Conservation (phyloP, 2,888 invertebrate species). For the Agonum fuliginosum region DNA sequence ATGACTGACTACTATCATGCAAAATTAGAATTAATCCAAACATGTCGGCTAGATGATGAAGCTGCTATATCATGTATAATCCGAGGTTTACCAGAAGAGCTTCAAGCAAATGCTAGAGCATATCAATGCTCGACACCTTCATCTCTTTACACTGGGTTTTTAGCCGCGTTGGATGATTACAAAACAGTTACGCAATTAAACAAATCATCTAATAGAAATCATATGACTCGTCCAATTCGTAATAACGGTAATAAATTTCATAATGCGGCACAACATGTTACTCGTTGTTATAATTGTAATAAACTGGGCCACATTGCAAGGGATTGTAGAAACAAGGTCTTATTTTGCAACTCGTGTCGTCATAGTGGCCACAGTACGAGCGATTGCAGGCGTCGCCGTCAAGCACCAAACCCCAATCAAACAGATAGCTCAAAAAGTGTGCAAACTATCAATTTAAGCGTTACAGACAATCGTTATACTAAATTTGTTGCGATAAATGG, state of each 20-base stretch:
- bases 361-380: neutral
- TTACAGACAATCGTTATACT: neutral
- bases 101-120: conserved; percentile 61
- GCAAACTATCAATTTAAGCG: neutral
- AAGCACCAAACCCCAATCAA: neutral
- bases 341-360: neutral
- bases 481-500: neutral
- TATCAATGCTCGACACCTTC: conserved; percentile 15
- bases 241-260: neutral
- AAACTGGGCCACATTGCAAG: neutral
- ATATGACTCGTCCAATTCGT: neutral
- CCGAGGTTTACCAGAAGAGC: conserved; percentile 61
- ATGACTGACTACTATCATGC: conserved; percentile 67
- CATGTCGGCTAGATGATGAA: conserved; percentile 61
- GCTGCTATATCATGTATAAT: conserved; percentile 62
- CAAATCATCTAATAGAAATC: neutral
- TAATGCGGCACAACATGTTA: no score
- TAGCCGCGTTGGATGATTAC: conserved; percentile 47
- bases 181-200: neutral
- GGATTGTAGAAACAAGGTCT: neutral
- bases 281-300: neutral
- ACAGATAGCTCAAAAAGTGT: neutral
- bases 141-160: conserved; percentile 38
- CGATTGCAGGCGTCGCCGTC: neutral
- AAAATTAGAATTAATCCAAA: conserved; percentile 63